Evolutionary conservation across 2,113 vertebrate species (phyloP), one percentile per base, ranked within the genome.

Genomic region (Mustela nigripes): DNA sequence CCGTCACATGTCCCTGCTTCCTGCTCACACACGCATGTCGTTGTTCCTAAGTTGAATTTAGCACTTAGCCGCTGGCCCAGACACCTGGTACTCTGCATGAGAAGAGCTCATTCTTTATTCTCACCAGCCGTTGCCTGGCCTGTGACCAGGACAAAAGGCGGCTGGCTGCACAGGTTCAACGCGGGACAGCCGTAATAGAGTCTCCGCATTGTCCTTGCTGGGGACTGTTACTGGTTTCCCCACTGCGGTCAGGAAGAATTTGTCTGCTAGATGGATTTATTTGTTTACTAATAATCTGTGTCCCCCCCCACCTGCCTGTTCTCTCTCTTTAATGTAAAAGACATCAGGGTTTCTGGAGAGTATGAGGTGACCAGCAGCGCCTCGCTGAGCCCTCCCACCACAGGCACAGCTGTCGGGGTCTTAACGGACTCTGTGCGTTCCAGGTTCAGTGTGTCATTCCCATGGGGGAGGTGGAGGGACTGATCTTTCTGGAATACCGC

Each of bases 21-120:
- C 39, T 1, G 0, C 2, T 18, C 21, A 60, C 0, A 10, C 2
- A 0, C 14, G 16, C 6, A 0, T 7, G 3, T 1, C 6, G 22
- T 31, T 18, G 10, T 11, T 69, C 67, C 1, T 16, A 19, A 9
- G 48, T 22, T 16, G 33, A 15, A 14, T 2, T 6, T 0, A 9
- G 62, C 0, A 0, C 31, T 16, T 21, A 0, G 10, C 21, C 1
- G 0, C 45, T 39, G n/a, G 48, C 60, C 33, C 9, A 53, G 14
- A n/a, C 7, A 1, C 36, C 53, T 73, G 21, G 12, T 19, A 0
- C n/a, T 15, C 36, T 22, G 4, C 7, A n/a, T 21, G 9, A 31
- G 22, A 73, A 53, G 26, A 16, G 31, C 36, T 33, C 0, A 5
- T 22, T 62, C 3, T 31, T 39, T 58, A 7, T 63, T 69, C 62